These are phyloP conservation scores for Calyptomena viridis DNA, from an alignment of 2,113 vertebrate species.

Conservation along the genomic window DNA sequence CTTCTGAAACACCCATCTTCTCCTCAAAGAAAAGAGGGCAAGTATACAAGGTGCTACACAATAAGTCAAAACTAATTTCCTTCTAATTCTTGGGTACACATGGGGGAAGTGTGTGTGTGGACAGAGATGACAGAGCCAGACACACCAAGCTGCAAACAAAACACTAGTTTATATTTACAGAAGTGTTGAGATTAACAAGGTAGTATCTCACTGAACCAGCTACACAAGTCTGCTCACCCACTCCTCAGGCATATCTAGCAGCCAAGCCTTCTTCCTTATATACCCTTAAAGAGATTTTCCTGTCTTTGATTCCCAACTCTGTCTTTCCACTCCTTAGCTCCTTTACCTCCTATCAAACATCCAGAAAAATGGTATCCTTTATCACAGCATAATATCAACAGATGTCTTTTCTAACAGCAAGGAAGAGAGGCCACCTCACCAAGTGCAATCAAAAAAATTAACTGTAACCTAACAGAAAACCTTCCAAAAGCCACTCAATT, in stretches of 20 bases:
- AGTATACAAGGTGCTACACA: neutral
- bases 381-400: neutral
- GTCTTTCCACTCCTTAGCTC: neutral
- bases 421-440: neutral
- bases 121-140: neutral
- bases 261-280: neutral
- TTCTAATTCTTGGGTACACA: neutral
- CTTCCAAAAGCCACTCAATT: neutral
- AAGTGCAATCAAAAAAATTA: neutral
- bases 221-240: neutral
- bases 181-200: neutral
- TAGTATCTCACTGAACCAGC: neutral
- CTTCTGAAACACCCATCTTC: neutral
- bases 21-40: neutral
- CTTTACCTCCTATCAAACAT: neutral
- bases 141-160: neutral
- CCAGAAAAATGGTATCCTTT: neutral
- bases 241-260: neutral
- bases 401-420: neutral
- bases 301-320: neutral
- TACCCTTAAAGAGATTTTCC: neutral
- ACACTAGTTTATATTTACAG: neutral
- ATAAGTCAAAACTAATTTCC: neutral
- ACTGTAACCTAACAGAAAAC: neutral
- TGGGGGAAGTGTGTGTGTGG: too few relatives aligned